These are phyloP conservation scores for Liasis olivaceus DNA, from an alignment of 2,797 vertebrate genomes.

Conservation along the genomic window DNA sequence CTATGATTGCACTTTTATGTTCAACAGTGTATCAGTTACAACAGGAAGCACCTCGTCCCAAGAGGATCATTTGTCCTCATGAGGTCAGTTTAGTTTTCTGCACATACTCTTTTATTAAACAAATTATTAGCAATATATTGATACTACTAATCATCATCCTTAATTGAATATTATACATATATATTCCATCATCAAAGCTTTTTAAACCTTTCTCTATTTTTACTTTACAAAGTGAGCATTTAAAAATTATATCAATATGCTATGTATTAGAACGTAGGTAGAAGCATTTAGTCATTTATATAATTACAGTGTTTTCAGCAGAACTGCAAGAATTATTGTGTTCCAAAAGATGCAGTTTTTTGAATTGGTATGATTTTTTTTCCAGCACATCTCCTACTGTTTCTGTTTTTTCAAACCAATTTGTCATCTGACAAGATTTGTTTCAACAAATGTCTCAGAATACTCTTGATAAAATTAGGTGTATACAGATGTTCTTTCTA, in stretches of 20 bases:
- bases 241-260: constrained; percentile 30
- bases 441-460: constrained; percentile 2
- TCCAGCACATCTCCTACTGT: not conserved
- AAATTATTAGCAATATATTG: constrained; percentile 52
- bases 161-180: constrained; percentile 31
- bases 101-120: constrained; percentile 63
- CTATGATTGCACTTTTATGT: constrained; percentile 63
- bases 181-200: constrained; percentile 35
- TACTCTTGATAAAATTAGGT: constrained; percentile 15
- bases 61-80: constrained; percentile 92
- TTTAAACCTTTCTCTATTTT: constrained; percentile 27
- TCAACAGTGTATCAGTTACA: constrained; percentile 96
- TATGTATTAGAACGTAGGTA: constrained; percentile 20
- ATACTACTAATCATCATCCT: constrained; percentile 35
- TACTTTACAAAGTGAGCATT: constrained; percentile 33
- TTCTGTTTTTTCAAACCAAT: constrained; percentile 18
- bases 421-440: not conserved
- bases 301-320: not conserved
- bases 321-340: not conserved
- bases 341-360: not conserved
- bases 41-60: constrained; percentile 95
- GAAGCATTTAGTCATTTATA: not conserved
- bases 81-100: constrained; percentile 84
- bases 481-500: not conserved
- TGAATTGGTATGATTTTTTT: not conserved